Percentiles rank a stretch among this genome's conserved stretches.
Evolutionary conservation across 2,797 vertebrate species (phyloP).

Genomic region (Hippocampus kuda): DNA sequence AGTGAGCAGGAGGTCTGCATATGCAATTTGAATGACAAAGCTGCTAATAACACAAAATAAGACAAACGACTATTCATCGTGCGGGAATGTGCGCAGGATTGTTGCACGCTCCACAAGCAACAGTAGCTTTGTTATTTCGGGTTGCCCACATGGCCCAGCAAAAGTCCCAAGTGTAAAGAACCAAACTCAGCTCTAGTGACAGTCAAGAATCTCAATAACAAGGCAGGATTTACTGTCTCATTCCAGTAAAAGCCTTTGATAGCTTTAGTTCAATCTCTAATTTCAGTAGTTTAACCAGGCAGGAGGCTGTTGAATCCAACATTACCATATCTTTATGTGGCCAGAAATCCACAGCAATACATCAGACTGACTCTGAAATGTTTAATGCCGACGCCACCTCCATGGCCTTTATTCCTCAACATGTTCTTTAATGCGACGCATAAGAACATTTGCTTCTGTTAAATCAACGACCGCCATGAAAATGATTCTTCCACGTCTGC

Average conservation of each 20-base stretch:
- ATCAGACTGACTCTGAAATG: slow-evolving; percentile 36
- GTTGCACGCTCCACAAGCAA: slow-evolving; percentile 27
- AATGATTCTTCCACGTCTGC: slow-evolving; percentile 22
- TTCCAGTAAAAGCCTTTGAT: slow-evolving; percentile 36
- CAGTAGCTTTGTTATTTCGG: slow-evolving; percentile 26
- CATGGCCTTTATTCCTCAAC: slow-evolving; percentile 8
- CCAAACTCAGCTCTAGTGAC: slow-evolving; percentile 8
- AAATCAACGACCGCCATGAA: slow-evolving; percentile 34
- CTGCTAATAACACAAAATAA: neutral
- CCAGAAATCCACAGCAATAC: slow-evolving; percentile 38
- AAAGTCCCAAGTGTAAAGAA: slow-evolving; percentile 35
- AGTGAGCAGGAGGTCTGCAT: neutral
- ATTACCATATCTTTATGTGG: slow-evolving; percentile 48
- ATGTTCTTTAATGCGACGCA: slow-evolving; percentile 40
- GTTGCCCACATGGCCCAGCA: slow-evolving; percentile 27
- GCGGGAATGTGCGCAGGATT: slow-evolving; percentile 25
- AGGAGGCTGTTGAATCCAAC: slow-evolving; percentile 45
- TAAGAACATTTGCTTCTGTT: slow-evolving; percentile 47
- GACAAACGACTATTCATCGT: slow-evolving; percentile 2
- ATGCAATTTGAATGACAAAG: neutral
- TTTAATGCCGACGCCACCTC: slow-evolving; percentile 37
- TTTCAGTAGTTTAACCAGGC: slow-evolving; percentile 45
- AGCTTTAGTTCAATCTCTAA: slow-evolving; percentile 53
- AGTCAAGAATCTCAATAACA: slow-evolving; percentile 48
- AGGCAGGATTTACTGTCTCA: slow-evolving; percentile 35